Conservation (phyloP, 2,797 vertebrate genomes). For the Aratinga solstitialis region DNA sequence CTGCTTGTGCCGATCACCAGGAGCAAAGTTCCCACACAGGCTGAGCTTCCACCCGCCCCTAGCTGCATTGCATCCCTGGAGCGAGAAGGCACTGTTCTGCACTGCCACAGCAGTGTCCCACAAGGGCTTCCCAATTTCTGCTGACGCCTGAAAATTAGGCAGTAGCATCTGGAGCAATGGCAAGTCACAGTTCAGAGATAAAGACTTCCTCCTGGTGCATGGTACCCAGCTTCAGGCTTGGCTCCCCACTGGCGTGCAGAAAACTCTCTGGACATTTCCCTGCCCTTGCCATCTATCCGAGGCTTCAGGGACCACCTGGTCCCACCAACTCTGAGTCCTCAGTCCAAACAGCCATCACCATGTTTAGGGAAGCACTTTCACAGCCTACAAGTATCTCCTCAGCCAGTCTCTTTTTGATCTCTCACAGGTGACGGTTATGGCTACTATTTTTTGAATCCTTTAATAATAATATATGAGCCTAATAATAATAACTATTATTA, state of each 20-base stretch:
- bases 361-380: neutral
- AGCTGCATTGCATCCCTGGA: neutral
- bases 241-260: fast-evolving
- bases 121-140: neutral
- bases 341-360: neutral
- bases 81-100: fast-evolving
- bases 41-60: neutral
- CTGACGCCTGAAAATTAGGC: neutral
- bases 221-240: neutral
- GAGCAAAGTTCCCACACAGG: neutral
- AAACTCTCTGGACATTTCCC: neutral
- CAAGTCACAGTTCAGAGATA: neutral
- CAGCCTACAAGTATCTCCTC: neutral
- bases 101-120: neutral
- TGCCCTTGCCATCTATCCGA: neutral
- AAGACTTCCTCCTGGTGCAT: neutral
- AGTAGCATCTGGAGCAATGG: neutral
- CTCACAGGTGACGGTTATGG: neutral
- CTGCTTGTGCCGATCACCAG: neutral
- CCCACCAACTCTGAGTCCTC: neutral
- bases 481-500: neutral
- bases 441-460: neutral
- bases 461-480: neutral
- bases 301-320: neutral
- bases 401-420: neutral